Evolutionary conservation across 2,888 invertebrate species (phyloP), one percentile per base, ranked within the genome.

Genomic region (Melipona bicolor): DNA sequence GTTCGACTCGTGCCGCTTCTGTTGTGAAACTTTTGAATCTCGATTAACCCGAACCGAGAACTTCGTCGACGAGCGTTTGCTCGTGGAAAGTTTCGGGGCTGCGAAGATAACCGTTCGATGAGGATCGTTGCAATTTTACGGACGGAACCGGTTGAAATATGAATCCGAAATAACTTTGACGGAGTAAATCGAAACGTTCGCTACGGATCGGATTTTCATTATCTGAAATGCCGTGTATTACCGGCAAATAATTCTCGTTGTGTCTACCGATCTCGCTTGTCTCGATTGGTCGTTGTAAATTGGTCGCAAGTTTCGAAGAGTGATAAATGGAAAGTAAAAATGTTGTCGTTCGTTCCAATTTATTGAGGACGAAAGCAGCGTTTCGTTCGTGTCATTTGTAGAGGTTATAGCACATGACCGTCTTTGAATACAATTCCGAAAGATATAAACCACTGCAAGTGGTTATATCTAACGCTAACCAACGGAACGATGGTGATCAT

Each of bases 121-220:
- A 69, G 52, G 59, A 67, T 65, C 79, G 74, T 77, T 61, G 78
- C 68, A 85, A 85, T 82, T 87, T 89, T 86, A 80, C 36, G 9
- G 36, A 36, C 43, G 43, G 9, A 9, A 43, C 43, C 77, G 81
- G 79, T 86, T 71, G 27, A 43, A 61, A 75, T 24, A 24, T 5
- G 56, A 59, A 15, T 5, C 5, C 15, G 5, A n/a, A 15, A n/a
- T 13, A 15, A 59, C n/a, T n/a, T n/a, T 5, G 3, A n/a, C 24
- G n/a, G 15, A n/a, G n/a, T 3, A n/a, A n/a, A n/a, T n/a, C n/a
- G n/a, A 56, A 56, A 59, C 56, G 15, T 59, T 5, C 24, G 1
- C 15, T n/a, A n/a, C n/a, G 2, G 5, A n/a, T 56, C n/a, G 56
- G 56, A 56, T n/a, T 56, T 15, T 56, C 15, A 56, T n/a, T n/a